A percentile compares a stretch with the other conserved stretches of the same genome.
Evolutionary conservation across 2,888 invertebrate species (phyloP).

Genomic region (Portevinia maculata): DNA sequence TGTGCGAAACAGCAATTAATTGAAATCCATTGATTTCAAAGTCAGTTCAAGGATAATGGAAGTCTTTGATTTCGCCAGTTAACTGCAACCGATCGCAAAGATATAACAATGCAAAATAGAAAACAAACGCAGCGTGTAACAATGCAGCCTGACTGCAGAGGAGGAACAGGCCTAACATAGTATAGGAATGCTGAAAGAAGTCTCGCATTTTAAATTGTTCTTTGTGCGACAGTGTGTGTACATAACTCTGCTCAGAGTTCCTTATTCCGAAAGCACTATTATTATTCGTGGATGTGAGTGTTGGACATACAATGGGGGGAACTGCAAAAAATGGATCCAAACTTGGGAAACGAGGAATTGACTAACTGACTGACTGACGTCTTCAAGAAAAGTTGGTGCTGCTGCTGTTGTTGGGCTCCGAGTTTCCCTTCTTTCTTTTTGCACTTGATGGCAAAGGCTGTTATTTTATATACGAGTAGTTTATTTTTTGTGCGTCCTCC

Average conservation of each 20-base stretch:
- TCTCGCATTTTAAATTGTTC: slow-evolving; percentile 38
- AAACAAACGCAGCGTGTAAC: slow-evolving; percentile 42
- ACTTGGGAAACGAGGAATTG: slow-evolving; percentile 27
- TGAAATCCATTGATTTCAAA: slow-evolving; percentile 63
- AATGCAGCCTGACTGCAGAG: slow-evolving; percentile 15
- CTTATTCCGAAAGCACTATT: slow-evolving; percentile 30
- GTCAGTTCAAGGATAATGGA: slow-evolving; percentile 53
- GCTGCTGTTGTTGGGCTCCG: slow-evolving; percentile 3
- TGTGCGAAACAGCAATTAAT: slow-evolving; percentile 39
- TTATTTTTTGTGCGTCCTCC: slow-evolving; percentile 50
- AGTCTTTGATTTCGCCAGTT: slow-evolving; percentile 33
- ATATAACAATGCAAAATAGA: background rate
- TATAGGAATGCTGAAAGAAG: slow-evolving; percentile 11
- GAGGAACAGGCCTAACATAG: background rate
- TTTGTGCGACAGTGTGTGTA: background rate
- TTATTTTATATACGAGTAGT: slow-evolving; percentile 51
- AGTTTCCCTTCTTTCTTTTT: slow-evolving; percentile 21
- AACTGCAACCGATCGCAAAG: slow-evolving; percentile 4
- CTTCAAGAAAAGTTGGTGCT: slow-evolving; percentile 20
- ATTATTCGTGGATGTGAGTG: slow-evolving; percentile 4
- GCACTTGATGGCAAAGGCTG: slow-evolving; percentile 38
- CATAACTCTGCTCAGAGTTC: no score
- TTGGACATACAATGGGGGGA: background rate
- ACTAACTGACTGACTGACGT: slow-evolving; percentile 22
- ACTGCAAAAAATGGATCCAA: slow-evolving; percentile 23